A percentile compares a stretch with the other conserved stretches of the same genome.
Conservation (phyloP, 2,888 invertebrate species). For the Ochropleura plecta region DNA sequence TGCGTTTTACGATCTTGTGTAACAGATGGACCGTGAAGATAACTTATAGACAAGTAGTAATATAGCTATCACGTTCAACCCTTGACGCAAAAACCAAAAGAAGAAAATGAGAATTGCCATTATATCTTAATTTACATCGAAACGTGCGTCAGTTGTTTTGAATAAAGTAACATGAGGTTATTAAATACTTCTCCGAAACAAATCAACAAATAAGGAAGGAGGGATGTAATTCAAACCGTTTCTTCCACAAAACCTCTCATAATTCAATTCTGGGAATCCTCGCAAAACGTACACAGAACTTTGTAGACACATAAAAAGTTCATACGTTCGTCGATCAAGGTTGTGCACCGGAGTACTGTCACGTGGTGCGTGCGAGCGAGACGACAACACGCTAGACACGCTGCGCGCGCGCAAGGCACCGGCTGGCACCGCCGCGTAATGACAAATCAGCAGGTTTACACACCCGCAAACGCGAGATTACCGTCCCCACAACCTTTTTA, state of each 20-base stretch:
- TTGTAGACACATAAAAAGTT: constrained; percentile 63
- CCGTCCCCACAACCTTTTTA: constrained; percentile 47
- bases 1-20: constrained; percentile 32
- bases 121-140: background rate
- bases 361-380: constrained; percentile 68
- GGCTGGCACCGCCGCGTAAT: constrained; percentile 74
- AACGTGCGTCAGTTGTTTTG: background rate
- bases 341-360: constrained; percentile 56
- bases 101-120: background rate
- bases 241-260: constrained; percentile 12
- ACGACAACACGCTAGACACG: constrained; percentile 41
- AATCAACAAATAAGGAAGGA: background rate
- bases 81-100: background rate
- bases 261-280: constrained; percentile 39
- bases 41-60: constrained; percentile 14
- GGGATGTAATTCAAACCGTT: constrained; percentile 18
- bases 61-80: background rate
- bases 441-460: constrained; percentile 66
- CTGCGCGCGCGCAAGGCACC: constrained; percentile 79
- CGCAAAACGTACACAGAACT: constrained; percentile 55
- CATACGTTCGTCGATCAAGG: constrained; percentile 66
- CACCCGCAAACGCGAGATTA: constrained; percentile 59
- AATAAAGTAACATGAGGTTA: background rate
- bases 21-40: constrained; percentile 17
- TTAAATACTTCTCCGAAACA: constrained; percentile 13